phyloP scores from a whole-genome alignment of 1,140 invertebrate genomes.

The Cheumatopsyche charites region DNA sequence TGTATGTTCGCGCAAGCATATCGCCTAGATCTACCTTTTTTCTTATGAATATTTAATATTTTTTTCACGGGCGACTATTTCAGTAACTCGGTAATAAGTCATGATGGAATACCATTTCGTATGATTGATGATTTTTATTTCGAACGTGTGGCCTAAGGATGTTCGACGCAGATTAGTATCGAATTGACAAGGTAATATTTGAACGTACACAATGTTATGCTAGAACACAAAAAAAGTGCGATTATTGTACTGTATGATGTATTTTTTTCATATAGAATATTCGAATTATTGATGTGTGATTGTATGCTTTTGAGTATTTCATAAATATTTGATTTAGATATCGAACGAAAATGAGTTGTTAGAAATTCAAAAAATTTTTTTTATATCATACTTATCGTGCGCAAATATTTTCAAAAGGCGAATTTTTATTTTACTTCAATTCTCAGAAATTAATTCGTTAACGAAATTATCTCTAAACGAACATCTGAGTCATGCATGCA shows the following conservation, averaged over 20 bases:
- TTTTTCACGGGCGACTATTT: background rate
- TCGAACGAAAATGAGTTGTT: too few species aligned
- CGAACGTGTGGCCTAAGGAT: background rate
- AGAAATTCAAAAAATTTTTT: background rate
- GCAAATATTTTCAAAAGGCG: too few species aligned
- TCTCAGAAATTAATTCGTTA: too few species aligned
- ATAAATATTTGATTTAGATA: too few species aligned
- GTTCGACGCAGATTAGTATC: background rate
- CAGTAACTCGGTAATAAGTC: constrained; percentile 12
- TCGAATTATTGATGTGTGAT: background rate
- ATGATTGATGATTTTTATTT: constrained; percentile 12
- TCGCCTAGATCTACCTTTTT: background rate
- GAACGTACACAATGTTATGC: background rate
- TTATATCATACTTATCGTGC: too few species aligned
- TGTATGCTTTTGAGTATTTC: too few species aligned
- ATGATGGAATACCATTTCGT: constrained; percentile 21
- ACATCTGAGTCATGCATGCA: too few species aligned
- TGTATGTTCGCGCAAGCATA: too few species aligned
- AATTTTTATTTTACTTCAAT: too few species aligned
- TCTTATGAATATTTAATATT: constrained; percentile 17
- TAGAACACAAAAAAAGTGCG: background rate
- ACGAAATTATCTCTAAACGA: too few species aligned
- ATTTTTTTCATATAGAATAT: background rate
- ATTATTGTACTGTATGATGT: background rate
- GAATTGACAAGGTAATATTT: background rate